Evolutionary conservation across 2,888 invertebrate genomes (phyloP).

Genomic region (Epicampocera succincta): DNA sequence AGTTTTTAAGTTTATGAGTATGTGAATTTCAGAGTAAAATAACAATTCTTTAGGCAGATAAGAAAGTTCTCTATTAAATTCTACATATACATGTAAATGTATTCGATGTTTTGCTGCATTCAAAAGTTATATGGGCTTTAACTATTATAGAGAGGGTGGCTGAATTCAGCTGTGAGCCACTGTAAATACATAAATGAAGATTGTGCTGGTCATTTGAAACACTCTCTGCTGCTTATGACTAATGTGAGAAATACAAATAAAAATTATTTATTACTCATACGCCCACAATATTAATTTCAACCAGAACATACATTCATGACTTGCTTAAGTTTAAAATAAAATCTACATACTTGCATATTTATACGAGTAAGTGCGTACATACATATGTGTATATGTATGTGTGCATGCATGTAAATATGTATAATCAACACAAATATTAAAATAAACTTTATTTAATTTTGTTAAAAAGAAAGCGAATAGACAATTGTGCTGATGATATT

Average conservation of each 20-base stretch:
- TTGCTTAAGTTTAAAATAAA: constrained; percentile 3
- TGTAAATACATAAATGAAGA: not conserved
- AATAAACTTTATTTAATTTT: constrained; percentile 22
- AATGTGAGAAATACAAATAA: constrained; percentile 25
- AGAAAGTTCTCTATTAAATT: too few species aligned
- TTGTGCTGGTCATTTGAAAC: not conserved
- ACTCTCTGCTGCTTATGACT: constrained; percentile 43
- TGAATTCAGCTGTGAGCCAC: too few species aligned
- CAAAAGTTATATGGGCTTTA: too few species aligned
- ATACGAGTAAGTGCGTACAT: not conserved
- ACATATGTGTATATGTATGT: not conserved
- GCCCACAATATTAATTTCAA: constrained; percentile 35
- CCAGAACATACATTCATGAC: constrained; percentile 14
- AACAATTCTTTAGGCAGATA: too few species aligned
- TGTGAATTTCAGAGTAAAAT: too few species aligned
- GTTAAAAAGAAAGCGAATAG: not conserved
- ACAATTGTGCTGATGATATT: constrained; percentile 16
- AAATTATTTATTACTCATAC: constrained; percentile 47
- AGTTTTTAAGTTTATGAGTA: too few species aligned
- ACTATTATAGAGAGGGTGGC: too few species aligned
- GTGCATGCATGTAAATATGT: too few species aligned
- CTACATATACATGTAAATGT: too few species aligned
- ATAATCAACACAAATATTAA: not conserved
- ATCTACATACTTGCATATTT: not conserved
- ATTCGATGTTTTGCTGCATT: too few species aligned